Percentiles rank a stretch among this genome's conserved stretches.
These are phyloP conservation scores for Fundulus diaphanus DNA, from an alignment of 2,797 vertebrate genomes.

Conservation along the genomic window DNA sequence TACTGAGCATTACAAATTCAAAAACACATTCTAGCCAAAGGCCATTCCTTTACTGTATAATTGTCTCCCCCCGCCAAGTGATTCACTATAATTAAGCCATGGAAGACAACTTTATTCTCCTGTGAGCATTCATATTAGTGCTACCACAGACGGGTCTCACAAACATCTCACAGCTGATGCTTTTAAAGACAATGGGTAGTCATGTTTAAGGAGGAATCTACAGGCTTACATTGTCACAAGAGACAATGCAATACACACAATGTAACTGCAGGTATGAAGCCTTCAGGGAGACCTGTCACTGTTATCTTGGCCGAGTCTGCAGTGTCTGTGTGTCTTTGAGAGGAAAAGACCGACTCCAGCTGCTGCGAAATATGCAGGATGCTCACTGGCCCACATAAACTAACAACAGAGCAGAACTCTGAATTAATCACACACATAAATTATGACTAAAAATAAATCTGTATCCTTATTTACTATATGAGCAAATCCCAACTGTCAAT, in stretches of 20 bases:
- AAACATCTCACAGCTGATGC: slow-evolving; percentile 73
- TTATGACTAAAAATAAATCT: slow-evolving; percentile 33
- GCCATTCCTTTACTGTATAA: slow-evolving; percentile 78
- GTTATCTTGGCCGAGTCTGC: slow-evolving; percentile 61
- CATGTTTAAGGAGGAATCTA: slow-evolving; percentile 63
- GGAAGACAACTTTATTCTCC: slow-evolving; percentile 73
- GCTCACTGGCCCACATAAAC: slow-evolving; percentile 48
- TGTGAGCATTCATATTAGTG: slow-evolving; percentile 63
- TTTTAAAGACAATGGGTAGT: slow-evolving; percentile 68
- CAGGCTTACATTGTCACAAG: slow-evolving; percentile 57
- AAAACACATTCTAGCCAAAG: slow-evolving; percentile 78
- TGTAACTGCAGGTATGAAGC: slow-evolving; percentile 62
- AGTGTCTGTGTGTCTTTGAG: slow-evolving; percentile 44
- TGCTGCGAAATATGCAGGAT: slow-evolving; percentile 56
- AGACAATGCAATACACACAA: slow-evolving; percentile 70
- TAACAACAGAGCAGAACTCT: slow-evolving; percentile 49
- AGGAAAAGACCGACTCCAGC: slow-evolving; percentile 61
- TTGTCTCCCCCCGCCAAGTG: slow-evolving; percentile 71
- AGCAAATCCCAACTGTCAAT: slow-evolving; percentile 24
- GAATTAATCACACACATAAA: slow-evolving; percentile 46
- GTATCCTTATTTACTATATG: slow-evolving; percentile 25
- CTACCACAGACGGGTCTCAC: slow-evolving; percentile 73
- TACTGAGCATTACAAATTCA: slow-evolving; percentile 68
- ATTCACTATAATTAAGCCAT: slow-evolving; percentile 78
- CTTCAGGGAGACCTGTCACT: slow-evolving; percentile 69